Evolutionary conservation across 2,888 invertebrate species (phyloP).

Genomic region (Plebejus melissa): DNA sequence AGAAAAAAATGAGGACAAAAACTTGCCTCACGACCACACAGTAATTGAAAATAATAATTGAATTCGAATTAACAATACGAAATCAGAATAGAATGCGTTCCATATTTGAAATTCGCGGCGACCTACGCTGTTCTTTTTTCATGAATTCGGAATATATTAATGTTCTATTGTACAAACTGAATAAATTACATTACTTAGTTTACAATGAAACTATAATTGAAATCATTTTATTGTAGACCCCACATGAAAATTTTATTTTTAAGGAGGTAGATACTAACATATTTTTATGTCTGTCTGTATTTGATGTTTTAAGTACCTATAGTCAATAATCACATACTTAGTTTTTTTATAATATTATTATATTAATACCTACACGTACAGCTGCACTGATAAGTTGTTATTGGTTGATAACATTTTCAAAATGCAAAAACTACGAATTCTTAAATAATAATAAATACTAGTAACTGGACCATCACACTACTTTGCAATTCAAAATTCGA

Average conservation of each 20-base stretch:
- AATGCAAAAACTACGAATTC: too few relatives aligned
- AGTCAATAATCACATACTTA: too few relatives aligned
- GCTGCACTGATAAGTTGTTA: too few relatives aligned
- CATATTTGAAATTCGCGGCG: slow-evolving; percentile 68
- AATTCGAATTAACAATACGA: slow-evolving; percentile 70
- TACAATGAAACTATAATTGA: slow-evolving; percentile 22
- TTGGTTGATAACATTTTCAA: too few relatives aligned
- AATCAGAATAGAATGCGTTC: slow-evolving; percentile 67
- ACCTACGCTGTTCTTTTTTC: slow-evolving; percentile 57
- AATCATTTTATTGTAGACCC: not conserved
- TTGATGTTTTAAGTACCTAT: too few relatives aligned
- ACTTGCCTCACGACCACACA: slow-evolving; percentile 51
- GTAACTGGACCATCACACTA: too few relatives aligned
- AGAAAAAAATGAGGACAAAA: slow-evolving; percentile 59
- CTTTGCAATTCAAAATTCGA: not conserved
- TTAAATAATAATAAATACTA: too few relatives aligned
- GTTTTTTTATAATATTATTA: too few relatives aligned
- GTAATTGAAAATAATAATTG: slow-evolving; percentile 74
- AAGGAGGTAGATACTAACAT: too few relatives aligned
- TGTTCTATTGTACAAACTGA: slow-evolving; percentile 74
- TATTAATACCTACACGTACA: too few relatives aligned
- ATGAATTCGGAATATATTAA: slow-evolving; percentile 68
- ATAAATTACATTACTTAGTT: slow-evolving; percentile 53
- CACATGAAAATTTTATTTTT: not conserved
- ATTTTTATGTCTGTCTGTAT: too few relatives aligned